Base-by-base conservation (phyloP, 1,140 invertebrate species). In the Aphelinus atriplicis region DNA sequence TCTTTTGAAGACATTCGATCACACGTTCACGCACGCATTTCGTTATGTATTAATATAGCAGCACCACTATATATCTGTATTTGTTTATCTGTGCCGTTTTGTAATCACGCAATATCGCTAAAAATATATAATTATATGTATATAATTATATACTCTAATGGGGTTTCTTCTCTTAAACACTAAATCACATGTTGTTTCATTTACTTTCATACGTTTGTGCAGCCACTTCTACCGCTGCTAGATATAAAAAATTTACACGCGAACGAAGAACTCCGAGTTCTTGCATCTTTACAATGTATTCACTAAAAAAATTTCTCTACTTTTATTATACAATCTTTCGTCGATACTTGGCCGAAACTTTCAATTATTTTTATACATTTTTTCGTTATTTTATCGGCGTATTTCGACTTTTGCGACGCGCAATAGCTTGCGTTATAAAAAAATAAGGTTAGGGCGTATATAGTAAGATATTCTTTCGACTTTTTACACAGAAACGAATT, bases 151-250 rank as follows among this genome's bases (percentile, higher is more conserved):
- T 79, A 81, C 66, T 81, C 81, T 82, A 82, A 84, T 81, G 82
- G 84, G 79, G 81, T 80, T 84, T 80, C 76, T 81, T 84, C 73
- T 77, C 85, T 87, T 86, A 87, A 80, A 80, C 75, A 81, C 86
- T 87, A 87, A 85, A 87, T 87, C 85, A 87, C 86, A 87, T 85
- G 81, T 86, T 78, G 80, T 85, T 81, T 75, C 71, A 78, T 79
- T 84, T 85, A 85, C 83, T 86, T 85, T 86, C 83, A 84, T 85
- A 82, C 81, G 76, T 80, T 76, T 81, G 80, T 82, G 82, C 80
- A 82, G 78, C 78, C 77, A 68, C 71, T 75, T 71, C 51, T 74
- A 77, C 78, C 75, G 73, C 73, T 72, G 43, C 45, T 63, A 42
- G 45, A 70, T 71, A 68, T 58, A 75, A 63, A 71, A 71, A 71